A percentile compares a stretch with the other conserved stretches of the same genome.
phyloP scores from a whole-genome alignment of 2,888 invertebrate genomes.

The Apotomis turbidana region DNA sequence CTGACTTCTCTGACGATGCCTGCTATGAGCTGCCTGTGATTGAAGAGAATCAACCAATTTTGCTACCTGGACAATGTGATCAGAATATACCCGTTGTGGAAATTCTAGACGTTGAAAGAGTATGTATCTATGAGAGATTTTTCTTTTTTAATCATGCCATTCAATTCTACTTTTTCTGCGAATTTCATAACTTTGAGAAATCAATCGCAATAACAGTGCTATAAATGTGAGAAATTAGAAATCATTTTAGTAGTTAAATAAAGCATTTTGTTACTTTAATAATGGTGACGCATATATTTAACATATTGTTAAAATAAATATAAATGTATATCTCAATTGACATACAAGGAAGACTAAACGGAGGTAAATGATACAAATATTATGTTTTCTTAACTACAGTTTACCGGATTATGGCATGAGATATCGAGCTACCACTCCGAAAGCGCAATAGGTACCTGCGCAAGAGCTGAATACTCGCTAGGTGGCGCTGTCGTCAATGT shows the following conservation, averaged over 20 bases:
- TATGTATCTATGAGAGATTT: constrained; percentile 50
- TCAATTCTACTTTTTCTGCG: no score
- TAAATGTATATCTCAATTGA: no score
- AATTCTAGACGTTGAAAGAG: constrained; percentile 57
- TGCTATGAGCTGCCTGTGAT: constrained; percentile 64
- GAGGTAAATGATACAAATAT: neutral
- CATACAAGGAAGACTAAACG: no score
- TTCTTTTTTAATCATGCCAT: neutral
- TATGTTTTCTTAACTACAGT: constrained; percentile 53
- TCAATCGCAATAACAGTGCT: no score
- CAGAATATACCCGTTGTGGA: constrained; percentile 55
- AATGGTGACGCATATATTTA: no score
- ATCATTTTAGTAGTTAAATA: no score
- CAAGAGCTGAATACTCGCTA: constrained; percentile 60
- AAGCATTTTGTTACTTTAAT: no score
- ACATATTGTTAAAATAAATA: no score
- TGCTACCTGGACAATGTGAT: constrained; percentile 68
- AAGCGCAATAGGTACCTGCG: constrained; percentile 59
- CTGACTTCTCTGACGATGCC: constrained; percentile 57
- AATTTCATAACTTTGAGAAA: no score
- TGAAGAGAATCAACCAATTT: constrained; percentile 56
- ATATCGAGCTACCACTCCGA: constrained; percentile 64
- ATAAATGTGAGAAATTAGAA: no score
- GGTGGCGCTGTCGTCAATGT: constrained; percentile 55
- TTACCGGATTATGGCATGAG: constrained; percentile 69